Evolutionary conservation across 1,140 invertebrate species (phyloP).

Genomic region (Stegodyphus mimosarum): DNA sequence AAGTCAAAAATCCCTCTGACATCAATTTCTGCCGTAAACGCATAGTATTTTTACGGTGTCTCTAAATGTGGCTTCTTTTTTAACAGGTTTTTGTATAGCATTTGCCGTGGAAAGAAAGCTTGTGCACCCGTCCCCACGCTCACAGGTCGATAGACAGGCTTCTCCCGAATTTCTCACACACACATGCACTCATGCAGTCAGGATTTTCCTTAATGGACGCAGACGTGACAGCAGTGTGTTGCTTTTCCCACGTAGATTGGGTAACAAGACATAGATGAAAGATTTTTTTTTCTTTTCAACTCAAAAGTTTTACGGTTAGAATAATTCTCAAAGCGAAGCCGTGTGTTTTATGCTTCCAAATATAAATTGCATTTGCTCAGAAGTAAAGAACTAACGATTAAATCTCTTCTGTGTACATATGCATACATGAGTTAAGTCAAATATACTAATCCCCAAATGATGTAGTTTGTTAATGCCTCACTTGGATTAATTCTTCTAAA

Average conservation of each 20-base stretch:
- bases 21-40: slow-evolving; percentile 49
- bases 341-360: too few species aligned
- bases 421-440: too few species aligned
- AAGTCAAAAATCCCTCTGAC: slow-evolving; percentile 50
- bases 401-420: too few species aligned
- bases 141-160: slow-evolving; percentile 32
- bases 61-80: slow-evolving; percentile 35
- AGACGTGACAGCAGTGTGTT: slow-evolving; percentile 51
- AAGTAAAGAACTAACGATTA: too few species aligned
- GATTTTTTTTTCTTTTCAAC: background rate
- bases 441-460: too few species aligned
- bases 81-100: slow-evolving; percentile 7
- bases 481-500: too few species aligned
- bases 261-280: slow-evolving; percentile 30
- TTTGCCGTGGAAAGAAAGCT: background rate
- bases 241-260: slow-evolving; percentile 58
- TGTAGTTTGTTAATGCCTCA: too few species aligned
- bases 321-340: background rate
- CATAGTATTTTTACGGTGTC: slow-evolving; percentile 33
- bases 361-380: too few species aligned
- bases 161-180: background rate
- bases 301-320: background rate
- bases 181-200: background rate
- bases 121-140: background rate
- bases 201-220: slow-evolving; percentile 47